Conservation (phyloP, 1,140 invertebrate genomes). For the Wiebesia pumilae region DNA sequence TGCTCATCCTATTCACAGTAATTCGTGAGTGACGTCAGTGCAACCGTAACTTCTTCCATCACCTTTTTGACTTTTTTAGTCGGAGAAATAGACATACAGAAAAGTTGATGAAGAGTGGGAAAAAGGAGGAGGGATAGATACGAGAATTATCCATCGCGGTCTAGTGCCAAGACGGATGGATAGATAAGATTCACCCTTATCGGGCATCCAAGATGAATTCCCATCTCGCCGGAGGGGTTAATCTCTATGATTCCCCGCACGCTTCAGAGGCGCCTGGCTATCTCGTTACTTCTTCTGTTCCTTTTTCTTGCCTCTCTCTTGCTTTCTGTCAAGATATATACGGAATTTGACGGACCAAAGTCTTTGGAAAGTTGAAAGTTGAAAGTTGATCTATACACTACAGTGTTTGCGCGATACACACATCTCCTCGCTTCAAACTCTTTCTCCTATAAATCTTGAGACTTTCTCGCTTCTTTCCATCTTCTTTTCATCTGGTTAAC, state of each 20-base stretch:
- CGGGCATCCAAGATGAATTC: conserved; percentile 13
- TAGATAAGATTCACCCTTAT: conserved; percentile 23
- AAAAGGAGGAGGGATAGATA: neutral
- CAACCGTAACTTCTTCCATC: neutral
- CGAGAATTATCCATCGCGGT: conserved; percentile 16
- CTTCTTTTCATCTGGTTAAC: neutral
- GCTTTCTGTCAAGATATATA: neutral
- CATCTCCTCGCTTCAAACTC: neutral
- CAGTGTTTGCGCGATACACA: conserved; percentile 24
- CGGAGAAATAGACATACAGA: neutral
- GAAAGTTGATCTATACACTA: neutral
- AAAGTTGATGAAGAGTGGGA: neutral
- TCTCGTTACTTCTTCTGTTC: neutral
- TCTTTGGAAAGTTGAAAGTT: conserved; percentile 35
- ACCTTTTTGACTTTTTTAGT: neutral
- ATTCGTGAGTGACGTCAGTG: neutral
- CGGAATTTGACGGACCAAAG: conserved; percentile 38
- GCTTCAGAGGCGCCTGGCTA: neutral
- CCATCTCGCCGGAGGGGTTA: conserved; percentile 37
- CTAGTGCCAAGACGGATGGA: conserved; percentile 16
- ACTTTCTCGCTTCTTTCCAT: conserved; percentile 13
- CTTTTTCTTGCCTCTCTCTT: neutral
- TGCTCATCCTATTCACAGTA: neutral
- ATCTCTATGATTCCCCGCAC: conserved; percentile 29
- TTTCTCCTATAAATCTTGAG: conserved; percentile 45